phyloP scores from a whole-genome alignment of 2,888 invertebrate genomes.

The Scrobipalpa costella region DNA sequence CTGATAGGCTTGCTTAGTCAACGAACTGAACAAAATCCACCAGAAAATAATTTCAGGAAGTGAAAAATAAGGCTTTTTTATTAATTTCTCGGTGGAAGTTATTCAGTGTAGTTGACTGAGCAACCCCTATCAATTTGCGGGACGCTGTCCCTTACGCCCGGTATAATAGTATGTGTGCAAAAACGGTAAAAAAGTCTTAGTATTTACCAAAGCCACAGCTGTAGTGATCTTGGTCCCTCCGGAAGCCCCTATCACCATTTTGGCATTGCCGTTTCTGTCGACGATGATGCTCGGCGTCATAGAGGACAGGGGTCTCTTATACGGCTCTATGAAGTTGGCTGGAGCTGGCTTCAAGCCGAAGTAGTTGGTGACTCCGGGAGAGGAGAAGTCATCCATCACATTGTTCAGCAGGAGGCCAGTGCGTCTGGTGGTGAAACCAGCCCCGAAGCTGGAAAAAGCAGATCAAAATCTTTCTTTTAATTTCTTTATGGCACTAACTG shows the following conservation, averaged over 20 bases:
- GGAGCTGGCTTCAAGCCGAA: conserved; percentile 89
- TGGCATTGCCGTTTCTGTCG: conserved; percentile 83
- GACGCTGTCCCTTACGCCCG: too few species aligned
- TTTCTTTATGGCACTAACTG: not conserved
- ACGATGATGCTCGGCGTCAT: conserved; percentile 92
- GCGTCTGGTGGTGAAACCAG: conserved; percentile 86
- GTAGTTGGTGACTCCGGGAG: conserved; percentile 85
- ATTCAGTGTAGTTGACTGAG: too few species aligned
- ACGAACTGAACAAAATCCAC: too few species aligned
- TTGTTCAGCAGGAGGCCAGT: conserved; percentile 97
- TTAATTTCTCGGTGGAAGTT: too few species aligned
- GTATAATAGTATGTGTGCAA: too few species aligned
- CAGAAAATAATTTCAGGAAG: too few species aligned
- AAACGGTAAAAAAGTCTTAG: not conserved
- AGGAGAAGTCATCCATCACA: conserved; percentile 97
- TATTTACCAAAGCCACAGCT: conserved; percentile 83
- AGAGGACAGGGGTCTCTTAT: conserved; percentile 92
- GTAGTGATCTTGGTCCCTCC: conserved; percentile 92
- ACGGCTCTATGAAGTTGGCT: conserved; percentile 89
- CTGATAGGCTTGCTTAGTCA: too few species aligned
- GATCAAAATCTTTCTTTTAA: not conserved
- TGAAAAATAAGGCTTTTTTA: too few species aligned
- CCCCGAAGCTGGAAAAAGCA: conserved; percentile 87
- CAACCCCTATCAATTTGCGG: too few species aligned
- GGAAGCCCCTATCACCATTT: conserved; percentile 89